Base-by-base conservation (phyloP, 2,888 invertebrate species). In the Drosophila atripex region DNA sequence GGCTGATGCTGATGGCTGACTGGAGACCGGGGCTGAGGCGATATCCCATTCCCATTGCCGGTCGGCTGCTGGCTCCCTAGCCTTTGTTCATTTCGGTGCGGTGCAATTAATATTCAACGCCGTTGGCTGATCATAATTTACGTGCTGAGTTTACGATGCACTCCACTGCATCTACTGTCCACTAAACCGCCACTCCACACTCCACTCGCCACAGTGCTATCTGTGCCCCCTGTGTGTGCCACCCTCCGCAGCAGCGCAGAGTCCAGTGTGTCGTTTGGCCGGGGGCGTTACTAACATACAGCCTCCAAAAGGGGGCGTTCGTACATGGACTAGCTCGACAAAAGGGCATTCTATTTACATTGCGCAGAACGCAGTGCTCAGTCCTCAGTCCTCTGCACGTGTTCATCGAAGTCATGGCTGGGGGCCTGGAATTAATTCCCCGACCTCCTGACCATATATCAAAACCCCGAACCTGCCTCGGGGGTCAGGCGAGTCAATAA, bases 71-170 rank as follows among this genome's bases (percentile, higher is more conserved):
- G 70, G 70, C 51, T 63, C 63, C 65, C 64, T 51, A 63, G 82
- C 86, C 76, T 82, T 82, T 82, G 82, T 82, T 82, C 82, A 85
- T 85, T 82, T 87, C 73, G 82, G 61, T 82, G 76, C 87, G 79
- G 84, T 88, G 91, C 90, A 91, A 91, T 91, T 91, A 91, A 91
- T 91, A 91, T 91, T 90, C 91, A 90, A 89, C 88, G 90, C 90
- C 91, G 89, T 90, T 90, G 89, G 91, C 88, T 90, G 86, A 89
- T 89, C 91, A 91, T 91, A 90, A 91, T 90, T 91, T 91, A 91
- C 90, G 90, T 91, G 91, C 90, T 90, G 90, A 84, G 91, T 89
- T 88, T 88, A 88, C 86, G 85, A 84, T 85, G 82, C 82, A 87
- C 72, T 78, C 43, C 11, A 43, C 43, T 21, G 45, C 28, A 41